These are phyloP conservation scores for Xylocampa areola DNA, from an alignment of 2,888 invertebrate genomes.

Conservation along the genomic window DNA sequence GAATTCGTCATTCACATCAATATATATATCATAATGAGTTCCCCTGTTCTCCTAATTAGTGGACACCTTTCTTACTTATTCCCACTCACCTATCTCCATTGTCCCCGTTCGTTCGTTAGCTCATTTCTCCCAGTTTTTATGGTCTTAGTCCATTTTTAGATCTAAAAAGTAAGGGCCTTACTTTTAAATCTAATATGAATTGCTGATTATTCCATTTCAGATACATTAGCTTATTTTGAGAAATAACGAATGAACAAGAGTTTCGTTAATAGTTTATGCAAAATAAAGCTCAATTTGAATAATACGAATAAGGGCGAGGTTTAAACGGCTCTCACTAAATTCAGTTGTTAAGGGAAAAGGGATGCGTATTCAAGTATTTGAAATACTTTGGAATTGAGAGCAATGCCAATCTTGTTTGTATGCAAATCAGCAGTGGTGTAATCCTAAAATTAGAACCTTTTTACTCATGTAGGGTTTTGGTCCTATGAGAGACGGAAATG, in stretches of 20 bases:
- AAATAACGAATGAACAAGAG: no score
- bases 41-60: no score
- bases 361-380: slow-evolving; percentile 32
- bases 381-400: slow-evolving; percentile 32
- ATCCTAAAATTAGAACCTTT: slow-evolving; percentile 7
- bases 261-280: slow-evolving; percentile 17
- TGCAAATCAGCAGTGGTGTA: slow-evolving; percentile 30
- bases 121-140: no score
- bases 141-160: no score
- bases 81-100: no score
- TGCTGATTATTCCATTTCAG: no score
- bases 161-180: no score
- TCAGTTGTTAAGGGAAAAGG: slow-evolving; percentile 31
- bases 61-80: no score
- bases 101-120: no score
- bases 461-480: slow-evolving; percentile 1
- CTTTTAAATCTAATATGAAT: no score
- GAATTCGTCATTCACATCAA: slow-evolving; percentile 15
- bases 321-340: slow-evolving; percentile 38
- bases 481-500: slow-evolving; percentile 8
- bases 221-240: no score
- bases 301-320: slow-evolving; percentile 34
- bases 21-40: not conserved
- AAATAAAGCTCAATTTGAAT: slow-evolving; percentile 38
- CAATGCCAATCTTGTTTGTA: slow-evolving; percentile 18